phyloP scores from a whole-genome alignment of 2,888 invertebrate genomes.

The Gari tellinella region DNA sequence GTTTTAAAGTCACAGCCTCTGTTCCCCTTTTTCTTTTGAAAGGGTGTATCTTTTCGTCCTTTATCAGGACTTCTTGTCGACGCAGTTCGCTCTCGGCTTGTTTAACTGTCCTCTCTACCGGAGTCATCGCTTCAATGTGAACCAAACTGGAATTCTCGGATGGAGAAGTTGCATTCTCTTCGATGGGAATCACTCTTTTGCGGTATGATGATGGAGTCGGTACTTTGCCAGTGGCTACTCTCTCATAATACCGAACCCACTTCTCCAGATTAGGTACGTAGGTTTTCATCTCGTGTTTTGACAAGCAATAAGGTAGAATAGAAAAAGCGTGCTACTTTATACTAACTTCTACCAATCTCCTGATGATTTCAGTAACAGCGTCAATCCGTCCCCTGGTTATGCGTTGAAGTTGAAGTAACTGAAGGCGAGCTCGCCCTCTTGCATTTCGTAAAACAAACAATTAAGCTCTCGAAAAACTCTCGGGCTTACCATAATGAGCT shows the following conservation, averaged over 20 bases:
- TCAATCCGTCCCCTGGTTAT: no score
- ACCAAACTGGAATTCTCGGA: neutral
- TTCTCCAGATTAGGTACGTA: neutral
- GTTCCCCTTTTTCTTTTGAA: neutral
- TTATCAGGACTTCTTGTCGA: neutral
- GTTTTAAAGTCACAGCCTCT: neutral
- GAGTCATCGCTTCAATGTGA: neutral
- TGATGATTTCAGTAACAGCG: no score
- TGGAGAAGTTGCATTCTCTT: neutral
- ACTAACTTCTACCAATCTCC: no score
- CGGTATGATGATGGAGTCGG: neutral
- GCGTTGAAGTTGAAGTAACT: no score
- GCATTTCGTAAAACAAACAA: no score
- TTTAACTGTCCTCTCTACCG: conserved; percentile 5
- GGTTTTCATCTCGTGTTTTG: neutral
- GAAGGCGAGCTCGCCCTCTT: no score
- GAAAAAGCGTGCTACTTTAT: no score
- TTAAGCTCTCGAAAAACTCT: no score
- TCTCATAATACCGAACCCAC: conserved; percentile 4
- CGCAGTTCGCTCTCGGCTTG: conserved; percentile 2
- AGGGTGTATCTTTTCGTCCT: neutral
- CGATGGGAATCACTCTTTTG: neutral
- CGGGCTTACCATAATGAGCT: no score
- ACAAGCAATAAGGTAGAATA: no score
- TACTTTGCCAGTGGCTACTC: neutral